These are phyloP conservation scores for Crioceris asparagi DNA, from an alignment of 2,888 invertebrate genomes.

Conservation along the genomic window DNA sequence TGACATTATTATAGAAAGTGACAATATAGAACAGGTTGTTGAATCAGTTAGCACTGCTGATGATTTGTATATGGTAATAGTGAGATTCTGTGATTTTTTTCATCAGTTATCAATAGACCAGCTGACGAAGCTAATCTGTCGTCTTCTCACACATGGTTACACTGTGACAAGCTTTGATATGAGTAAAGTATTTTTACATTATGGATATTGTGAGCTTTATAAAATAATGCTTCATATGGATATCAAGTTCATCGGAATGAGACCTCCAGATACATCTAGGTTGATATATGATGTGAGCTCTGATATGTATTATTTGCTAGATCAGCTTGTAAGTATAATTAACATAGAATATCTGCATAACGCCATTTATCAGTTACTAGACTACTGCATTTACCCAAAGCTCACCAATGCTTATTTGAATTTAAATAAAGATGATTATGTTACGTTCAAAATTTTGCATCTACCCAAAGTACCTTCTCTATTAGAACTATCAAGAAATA, in stretches of 20 bases:
- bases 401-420: conserved; percentile 13
- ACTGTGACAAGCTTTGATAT: conserved; percentile 15
- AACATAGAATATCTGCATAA: conserved; percentile 16
- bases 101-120: conserved; percentile 16
- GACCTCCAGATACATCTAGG: conserved; percentile 15
- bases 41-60: conserved; percentile 17
- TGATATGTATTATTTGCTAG: conserved; percentile 9
- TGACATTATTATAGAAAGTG: conserved; percentile 21
- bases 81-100: conserved; percentile 17
- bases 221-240: conserved; percentile 23
- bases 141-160: conserved; percentile 18
- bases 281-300: conserved; percentile 17
- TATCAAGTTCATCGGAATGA: conserved; percentile 14
- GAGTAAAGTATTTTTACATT: conserved; percentile 19
- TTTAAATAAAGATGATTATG: conserved; percentile 15
- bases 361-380: conserved; percentile 16
- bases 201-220: conserved; percentile 21
- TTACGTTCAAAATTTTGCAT: conserved; percentile 15
- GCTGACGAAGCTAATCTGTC: conserved; percentile 15
- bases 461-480: conserved; percentile 22
- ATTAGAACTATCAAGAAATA: conserved; percentile 26
- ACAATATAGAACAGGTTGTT: conserved; percentile 18
- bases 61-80: conserved; percentile 17
- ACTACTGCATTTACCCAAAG: conserved; percentile 19
- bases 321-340: conserved; percentile 14